Evolutionary conservation across 1,140 invertebrate species (phyloP), one percentile per base, ranked within the genome.

Genomic region (Drosophila elegans): DNA sequence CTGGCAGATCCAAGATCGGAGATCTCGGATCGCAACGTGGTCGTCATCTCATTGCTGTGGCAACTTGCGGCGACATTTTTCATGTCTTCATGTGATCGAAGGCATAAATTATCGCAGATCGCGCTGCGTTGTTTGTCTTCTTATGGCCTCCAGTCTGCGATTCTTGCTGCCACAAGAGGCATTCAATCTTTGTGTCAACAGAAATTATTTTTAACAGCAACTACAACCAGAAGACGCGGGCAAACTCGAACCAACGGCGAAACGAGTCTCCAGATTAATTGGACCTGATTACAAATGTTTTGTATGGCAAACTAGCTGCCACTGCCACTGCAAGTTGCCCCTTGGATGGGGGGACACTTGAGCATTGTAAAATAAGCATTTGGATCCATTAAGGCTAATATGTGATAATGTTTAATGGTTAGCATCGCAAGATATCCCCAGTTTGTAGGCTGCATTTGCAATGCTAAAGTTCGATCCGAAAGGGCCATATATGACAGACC

Each of bases 121-220:
- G 52, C 56, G 34, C 45, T 45, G 57, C 57, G 67, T 48, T 57
- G 63, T 62, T 45, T 55, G 63, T 68, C 55, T 61, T 56, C 66
- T 71, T 71, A 57, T 69, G 64, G 67, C n/a, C 42, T 39, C 34
- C 16, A 46, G 11, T 64, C 60, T 48, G 25, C 29, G 42, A 41
- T 38, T 39, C 56, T 44, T 13, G 34, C 48, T 59, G 41, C 71
- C 53, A 9, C 49, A 53, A 54, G 66, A 66, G 80, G 84, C 84
- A 80, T 88, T 88, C 84, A 88, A 88, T 88, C 84, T 88, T 88
- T 88, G 84, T 88, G 84, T 88, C 84, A 89, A 88, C 84, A 88
- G 80, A 88, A 88, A 88, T 88, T 88, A 88, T 88, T 88, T 88
- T 88, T 88, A 88, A 88, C 80, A 88, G 74, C 84, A 82, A 73